Conservation (phyloP, 2,797 vertebrate species). For the Tolypeutes matacus region DNA sequence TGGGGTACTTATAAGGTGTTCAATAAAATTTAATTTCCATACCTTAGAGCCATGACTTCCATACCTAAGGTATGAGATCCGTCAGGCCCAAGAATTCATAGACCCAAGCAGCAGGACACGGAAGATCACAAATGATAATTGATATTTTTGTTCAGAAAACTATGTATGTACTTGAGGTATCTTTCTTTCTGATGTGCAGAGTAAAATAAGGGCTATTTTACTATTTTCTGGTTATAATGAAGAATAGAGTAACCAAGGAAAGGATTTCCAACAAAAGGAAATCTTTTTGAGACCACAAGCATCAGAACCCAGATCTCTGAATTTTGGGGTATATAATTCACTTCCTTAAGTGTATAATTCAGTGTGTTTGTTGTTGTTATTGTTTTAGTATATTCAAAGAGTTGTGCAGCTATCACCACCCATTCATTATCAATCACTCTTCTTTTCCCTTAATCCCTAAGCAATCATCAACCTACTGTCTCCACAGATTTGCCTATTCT, state of each 20-base stretch:
- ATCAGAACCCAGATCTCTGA: background rate
- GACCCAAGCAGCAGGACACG: background rate
- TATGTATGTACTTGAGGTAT: background rate
- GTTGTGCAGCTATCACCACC: background rate
- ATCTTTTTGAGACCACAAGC: conserved; percentile 41
- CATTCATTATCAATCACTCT: background rate
- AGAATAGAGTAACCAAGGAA: background rate
- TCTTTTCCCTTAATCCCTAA: too few relatives aligned
- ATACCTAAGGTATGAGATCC: background rate
- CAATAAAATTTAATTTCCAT: conserved; percentile 43
- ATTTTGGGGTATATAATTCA: background rate
- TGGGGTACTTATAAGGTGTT: background rate
- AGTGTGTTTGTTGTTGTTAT: too few relatives aligned
- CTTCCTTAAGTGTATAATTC: background rate
- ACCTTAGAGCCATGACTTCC: background rate
- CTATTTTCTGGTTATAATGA: background rate
- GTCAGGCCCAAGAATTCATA: background rate
- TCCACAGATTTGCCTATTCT: background rate
- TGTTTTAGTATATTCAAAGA: background rate
- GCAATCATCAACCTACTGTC: background rate
- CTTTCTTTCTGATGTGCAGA: background rate
- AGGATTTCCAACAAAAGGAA: conserved; percentile 27
- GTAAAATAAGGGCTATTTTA: background rate
- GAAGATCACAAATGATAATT: background rate
- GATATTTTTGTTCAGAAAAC: background rate